Evolutionary conservation across 2,888 invertebrate genomes (phyloP), one percentile per base, ranked within the genome.

Genomic region (Stenodema calcarata): DNA sequence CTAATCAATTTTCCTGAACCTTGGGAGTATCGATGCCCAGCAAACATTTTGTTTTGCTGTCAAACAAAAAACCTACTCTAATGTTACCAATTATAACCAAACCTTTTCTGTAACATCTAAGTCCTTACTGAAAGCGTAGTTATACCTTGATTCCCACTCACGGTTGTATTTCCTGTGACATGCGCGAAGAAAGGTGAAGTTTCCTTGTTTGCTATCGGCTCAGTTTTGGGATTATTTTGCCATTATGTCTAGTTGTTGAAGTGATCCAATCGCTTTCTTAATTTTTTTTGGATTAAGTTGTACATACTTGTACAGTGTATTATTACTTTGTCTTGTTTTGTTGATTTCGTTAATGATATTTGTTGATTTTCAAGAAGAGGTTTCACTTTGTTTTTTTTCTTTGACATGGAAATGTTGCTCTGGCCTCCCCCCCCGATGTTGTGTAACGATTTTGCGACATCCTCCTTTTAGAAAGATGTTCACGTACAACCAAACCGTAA

Each of bases 1-100:
- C n/a, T n/a, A n/a, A n/a, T n/a, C n/a, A n/a, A 35, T 35, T 35
- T 7, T 4, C 35, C 35, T 35, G n/a, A 35, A 35, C 7, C 7
- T 35, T 35, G 2, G 7, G 35, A 35, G 35, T 35, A 35, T 35
- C 35, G 35, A 35, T 35, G 35, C 62, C 62, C 62, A 62, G 62
- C 62, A 62, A 23, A 62, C 62, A 9, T 73, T 35, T 35, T 73
- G 73, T 73, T 73, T 73, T 16, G 16, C 62, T 62, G 62, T 62
- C 62, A 62, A 62, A 62, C 62, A 62, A 62, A 62, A 54, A 62
- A 75, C 9, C 28, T 16, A 28, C n/a, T 76, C 42, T 54, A 80
- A 80, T 28, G 84, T 84, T 84, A 84, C 84, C 84, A 84, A 44
- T 75, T 70, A 41, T 75, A 42, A 84, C 84, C 84, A 84, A 84